phyloP scores from a whole-genome alignment of 2,113 vertebrate species.

The Ursus arctos region DNA sequence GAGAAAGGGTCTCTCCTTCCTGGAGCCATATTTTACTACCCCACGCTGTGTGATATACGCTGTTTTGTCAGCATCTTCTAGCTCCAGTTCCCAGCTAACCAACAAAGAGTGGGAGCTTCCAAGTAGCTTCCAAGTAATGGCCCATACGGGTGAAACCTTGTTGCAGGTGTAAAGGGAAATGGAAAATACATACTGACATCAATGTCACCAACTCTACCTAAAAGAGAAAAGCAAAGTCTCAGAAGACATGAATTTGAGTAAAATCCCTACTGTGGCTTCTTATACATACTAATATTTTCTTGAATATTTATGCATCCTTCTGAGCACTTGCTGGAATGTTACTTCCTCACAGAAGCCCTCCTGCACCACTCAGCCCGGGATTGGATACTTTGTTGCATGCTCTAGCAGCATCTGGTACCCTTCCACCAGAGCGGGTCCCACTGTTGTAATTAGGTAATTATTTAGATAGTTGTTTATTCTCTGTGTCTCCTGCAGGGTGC shows the following conservation, averaged over 20 bases:
- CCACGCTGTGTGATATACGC: too few relatives aligned
- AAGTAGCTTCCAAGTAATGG: background rate
- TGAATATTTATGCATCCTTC: background rate
- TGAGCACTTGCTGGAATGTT: background rate
- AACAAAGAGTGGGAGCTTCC: background rate
- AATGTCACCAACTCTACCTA: background rate
- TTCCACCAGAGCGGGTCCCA: background rate
- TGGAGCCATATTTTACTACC: background rate
- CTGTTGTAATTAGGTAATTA: background rate
- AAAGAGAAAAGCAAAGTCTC: constrained; percentile 14
- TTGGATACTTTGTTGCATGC: background rate
- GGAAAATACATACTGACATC: constrained; percentile 24
- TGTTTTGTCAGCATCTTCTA: background rate
- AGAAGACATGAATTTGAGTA: background rate
- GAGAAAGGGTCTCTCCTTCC: background rate
- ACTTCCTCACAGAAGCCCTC: background rate
- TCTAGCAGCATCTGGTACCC: background rate
- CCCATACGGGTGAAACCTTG: background rate
- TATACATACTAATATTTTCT: background rate
- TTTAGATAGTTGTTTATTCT: background rate
- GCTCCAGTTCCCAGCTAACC: background rate
- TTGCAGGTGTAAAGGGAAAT: constrained; percentile 19
- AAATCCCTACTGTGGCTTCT: background rate
- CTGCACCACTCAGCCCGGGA: background rate
- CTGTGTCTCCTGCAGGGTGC: background rate